phyloP scores from a whole-genome alignment of 2,888 invertebrate genomes.

The Chalcosyrphus nemorum region DNA sequence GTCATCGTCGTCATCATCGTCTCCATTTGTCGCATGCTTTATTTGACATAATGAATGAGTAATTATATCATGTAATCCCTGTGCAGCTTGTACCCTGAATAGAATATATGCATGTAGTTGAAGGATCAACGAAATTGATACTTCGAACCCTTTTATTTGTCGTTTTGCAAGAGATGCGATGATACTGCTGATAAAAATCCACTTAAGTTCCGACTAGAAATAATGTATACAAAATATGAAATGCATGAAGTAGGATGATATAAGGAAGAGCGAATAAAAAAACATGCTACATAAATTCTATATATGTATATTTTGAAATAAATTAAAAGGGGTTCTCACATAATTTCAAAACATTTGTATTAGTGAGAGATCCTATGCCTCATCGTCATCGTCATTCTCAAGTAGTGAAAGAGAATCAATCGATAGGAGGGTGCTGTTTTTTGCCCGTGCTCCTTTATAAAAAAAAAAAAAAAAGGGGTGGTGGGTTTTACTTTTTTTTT shows the following conservation, averaged over 20 bases:
- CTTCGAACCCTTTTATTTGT: slow-evolving; percentile 67
- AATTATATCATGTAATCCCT: slow-evolving; percentile 69
- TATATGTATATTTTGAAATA: slow-evolving; percentile 39
- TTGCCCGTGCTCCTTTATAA: slow-evolving; percentile 14
- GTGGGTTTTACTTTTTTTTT: slow-evolving; percentile 26
- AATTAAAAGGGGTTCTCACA: slow-evolving; percentile 61
- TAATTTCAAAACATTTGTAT: slow-evolving; percentile 56
- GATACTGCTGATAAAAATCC: slow-evolving; percentile 71
- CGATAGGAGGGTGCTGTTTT: slow-evolving; percentile 62
- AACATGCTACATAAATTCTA: slow-evolving; percentile 4
- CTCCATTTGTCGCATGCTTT: slow-evolving; percentile 68
- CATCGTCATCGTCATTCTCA: slow-evolving; percentile 61
- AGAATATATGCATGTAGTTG: slow-evolving; percentile 40
- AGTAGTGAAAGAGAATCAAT: slow-evolving; percentile 61
- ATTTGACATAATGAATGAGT: slow-evolving; percentile 72
- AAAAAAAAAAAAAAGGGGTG: no score
- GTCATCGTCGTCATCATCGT: slow-evolving; percentile 34
- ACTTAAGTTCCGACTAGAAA: slow-evolving; percentile 58
- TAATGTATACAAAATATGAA: slow-evolving; percentile 56
- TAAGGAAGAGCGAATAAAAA: neutral
- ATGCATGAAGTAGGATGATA: slow-evolving; percentile 25
- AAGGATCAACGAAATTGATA: slow-evolving; percentile 72
- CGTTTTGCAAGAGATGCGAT: slow-evolving; percentile 44
- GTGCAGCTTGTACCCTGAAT: slow-evolving; percentile 32
- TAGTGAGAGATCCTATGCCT: slow-evolving; percentile 51